These are phyloP conservation scores for Oikopleura vanhoeffeni DNA, from an alignment of 23 tunicate species.

Conservation along the genomic window DNA sequence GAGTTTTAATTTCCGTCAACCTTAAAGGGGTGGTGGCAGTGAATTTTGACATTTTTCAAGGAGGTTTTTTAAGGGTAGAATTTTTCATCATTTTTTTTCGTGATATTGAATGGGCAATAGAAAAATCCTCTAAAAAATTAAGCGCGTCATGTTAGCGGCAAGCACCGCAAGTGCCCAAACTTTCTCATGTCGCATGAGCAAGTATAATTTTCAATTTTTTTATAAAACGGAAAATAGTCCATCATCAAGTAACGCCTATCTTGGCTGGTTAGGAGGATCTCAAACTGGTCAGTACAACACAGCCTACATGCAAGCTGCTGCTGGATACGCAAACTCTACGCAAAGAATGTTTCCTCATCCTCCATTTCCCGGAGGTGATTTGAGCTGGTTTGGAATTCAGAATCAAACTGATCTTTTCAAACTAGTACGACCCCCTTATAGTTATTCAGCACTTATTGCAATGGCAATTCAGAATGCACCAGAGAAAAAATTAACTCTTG, in stretches of 20 bases:
- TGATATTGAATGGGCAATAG: too few relatives aligned
- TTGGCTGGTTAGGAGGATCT: neutral
- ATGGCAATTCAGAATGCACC: slow-evolving; percentile 99
- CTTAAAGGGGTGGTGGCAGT: too few relatives aligned
- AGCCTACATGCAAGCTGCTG: slow-evolving; percentile 12
- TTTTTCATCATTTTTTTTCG: too few relatives aligned
- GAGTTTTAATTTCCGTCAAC: too few relatives aligned
- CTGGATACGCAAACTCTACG: slow-evolving; percentile 8
- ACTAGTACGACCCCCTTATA: slow-evolving; percentile 91
- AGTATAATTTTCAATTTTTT: too few relatives aligned
- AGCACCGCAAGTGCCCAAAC: too few relatives aligned
- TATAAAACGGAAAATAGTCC: too few relatives aligned
- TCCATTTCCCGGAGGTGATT: neutral
- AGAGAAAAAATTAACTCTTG: slow-evolving; percentile 78
- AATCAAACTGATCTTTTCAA: slow-evolving; percentile 25
- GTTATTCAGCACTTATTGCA: slow-evolving; percentile 89
- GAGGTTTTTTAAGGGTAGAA: too few relatives aligned
- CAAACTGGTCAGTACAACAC: neutral
- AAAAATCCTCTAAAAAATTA: too few relatives aligned
- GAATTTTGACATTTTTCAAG: too few relatives aligned
- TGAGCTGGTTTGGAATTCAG: slow-evolving; percentile 14
- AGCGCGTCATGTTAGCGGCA: too few relatives aligned
- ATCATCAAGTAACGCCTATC: neutral
- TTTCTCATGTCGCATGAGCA: too few relatives aligned
- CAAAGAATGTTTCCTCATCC: neutral